These are phyloP conservation scores for Halcyon malimbica DNA, from an alignment of 2,113 vertebrate species.

Conservation along the genomic window DNA sequence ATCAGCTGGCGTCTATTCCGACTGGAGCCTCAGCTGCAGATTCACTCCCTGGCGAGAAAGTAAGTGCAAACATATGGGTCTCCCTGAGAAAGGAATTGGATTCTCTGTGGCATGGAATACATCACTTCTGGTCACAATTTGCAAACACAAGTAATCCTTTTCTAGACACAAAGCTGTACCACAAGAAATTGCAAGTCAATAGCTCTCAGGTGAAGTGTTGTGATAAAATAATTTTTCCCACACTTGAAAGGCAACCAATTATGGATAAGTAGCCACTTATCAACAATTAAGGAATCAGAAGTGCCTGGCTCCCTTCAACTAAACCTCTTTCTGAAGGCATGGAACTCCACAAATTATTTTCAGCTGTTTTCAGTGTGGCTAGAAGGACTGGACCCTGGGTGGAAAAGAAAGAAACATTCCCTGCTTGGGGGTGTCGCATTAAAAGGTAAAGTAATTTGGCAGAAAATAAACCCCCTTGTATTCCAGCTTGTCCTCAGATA, in stretches of 20 bases:
- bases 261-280: background rate
- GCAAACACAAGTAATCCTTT: background rate
- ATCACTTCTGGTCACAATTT: background rate
- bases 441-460: too few species aligned
- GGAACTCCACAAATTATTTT: background rate
- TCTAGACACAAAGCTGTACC: background rate
- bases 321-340: background rate
- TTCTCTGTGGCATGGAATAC: background rate
- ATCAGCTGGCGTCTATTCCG: background rate
- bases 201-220: background rate
- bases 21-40: conserved; percentile 66
- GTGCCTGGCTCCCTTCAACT: background rate
- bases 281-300: background rate
- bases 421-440: background rate
- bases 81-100: background rate
- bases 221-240: background rate
- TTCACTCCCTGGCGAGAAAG: conserved; percentile 76
- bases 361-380: background rate
- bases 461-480: too few species aligned
- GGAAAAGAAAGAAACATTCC: background rate
- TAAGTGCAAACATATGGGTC: conserved; percentile 26
- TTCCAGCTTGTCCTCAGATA: too few species aligned
- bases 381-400: background rate
- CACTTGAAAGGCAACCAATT: background rate
- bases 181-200: background rate